phyloP scores from a whole-genome alignment of 2,888 invertebrate species.

The Bembecia ichneumoniformis region DNA sequence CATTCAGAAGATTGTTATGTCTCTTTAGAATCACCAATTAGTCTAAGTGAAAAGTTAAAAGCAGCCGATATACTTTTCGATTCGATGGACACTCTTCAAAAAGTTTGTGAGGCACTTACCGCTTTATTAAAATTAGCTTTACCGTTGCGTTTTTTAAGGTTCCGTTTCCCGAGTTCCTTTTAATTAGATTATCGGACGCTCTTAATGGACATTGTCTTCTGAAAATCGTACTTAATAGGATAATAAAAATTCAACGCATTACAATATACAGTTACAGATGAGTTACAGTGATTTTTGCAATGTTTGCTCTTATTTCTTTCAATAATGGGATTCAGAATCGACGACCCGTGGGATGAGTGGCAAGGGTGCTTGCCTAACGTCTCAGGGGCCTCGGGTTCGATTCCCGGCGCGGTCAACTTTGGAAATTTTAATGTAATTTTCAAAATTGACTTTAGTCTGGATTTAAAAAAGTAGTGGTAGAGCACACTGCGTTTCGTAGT shows the following conservation, averaged over 20 bases:
- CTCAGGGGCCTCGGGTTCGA: too few relatives aligned
- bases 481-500: too few relatives aligned
- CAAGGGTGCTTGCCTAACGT: too few relatives aligned
- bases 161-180: constrained; percentile 7
- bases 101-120: constrained; percentile 20
- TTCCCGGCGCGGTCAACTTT: too few relatives aligned
- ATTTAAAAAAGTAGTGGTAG: too few relatives aligned
- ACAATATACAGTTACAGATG: not conserved
- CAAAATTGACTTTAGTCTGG: too few relatives aligned
- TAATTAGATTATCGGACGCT: constrained; percentile 25
- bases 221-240: constrained; percentile 2
- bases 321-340: too few relatives aligned
- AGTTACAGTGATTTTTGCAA: not conserved
- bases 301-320: too few relatives aligned
- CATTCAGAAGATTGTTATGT: constrained; percentile 8
- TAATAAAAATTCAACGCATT: constrained; percentile 2
- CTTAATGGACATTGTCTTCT: constrained; percentile 7
- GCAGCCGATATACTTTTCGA: constrained; percentile 26
- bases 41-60: constrained; percentile 26
- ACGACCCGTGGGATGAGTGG: too few relatives aligned
- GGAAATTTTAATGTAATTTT: too few relatives aligned
- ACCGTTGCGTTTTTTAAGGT: constrained; percentile 11
- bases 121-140: constrained; percentile 37
- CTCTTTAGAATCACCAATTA: constrained; percentile 25
- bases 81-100: constrained; percentile 21